Evolutionary conservation across 2,797 vertebrate genomes (phyloP).

Genomic region (Acomys russatus): DNA sequence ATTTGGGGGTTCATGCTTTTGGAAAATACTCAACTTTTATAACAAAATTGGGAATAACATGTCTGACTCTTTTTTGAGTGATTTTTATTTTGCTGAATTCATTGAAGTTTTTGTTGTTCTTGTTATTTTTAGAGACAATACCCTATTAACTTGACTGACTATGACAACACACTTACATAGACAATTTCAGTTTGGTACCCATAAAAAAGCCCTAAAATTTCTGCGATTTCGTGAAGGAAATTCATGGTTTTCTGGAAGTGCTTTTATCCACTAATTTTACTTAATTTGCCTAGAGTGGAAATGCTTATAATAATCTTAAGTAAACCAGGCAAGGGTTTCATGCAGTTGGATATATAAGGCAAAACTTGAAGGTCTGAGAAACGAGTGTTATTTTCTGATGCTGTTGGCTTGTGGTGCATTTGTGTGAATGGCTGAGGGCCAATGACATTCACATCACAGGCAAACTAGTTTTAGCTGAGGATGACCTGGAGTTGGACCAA

Average conservation of each 20-base stretch:
- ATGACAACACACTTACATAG: slow-evolving; percentile 74
- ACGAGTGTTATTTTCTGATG: neutral
- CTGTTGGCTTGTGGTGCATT: neutral
- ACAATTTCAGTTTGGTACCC: slow-evolving; percentile 74
- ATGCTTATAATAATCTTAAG: slow-evolving; percentile 75
- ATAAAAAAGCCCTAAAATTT: slow-evolving; percentile 84
- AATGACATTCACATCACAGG: neutral
- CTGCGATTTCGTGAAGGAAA: slow-evolving; percentile 78
- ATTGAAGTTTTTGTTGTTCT: slow-evolving; percentile 73
- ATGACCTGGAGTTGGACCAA: neutral
- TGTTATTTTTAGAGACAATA: slow-evolving; percentile 74
- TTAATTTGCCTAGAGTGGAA: slow-evolving; percentile 76
- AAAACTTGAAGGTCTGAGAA: slow-evolving; percentile 3
- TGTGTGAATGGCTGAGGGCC: neutral
- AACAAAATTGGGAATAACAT: slow-evolving; percentile 53
- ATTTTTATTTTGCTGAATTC: slow-evolving; percentile 72
- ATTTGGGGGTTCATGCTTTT: neutral
- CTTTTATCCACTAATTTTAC: slow-evolving; percentile 84
- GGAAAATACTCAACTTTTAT: slow-evolving; percentile 69
- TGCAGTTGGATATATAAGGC: neutral
- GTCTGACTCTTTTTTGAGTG: neutral
- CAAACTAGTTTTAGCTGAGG: neutral
- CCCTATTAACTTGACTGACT: slow-evolving; percentile 73
- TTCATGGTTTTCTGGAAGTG: slow-evolving; percentile 85
- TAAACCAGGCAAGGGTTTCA: slow-evolving; percentile 55